Percentiles rank a stretch among this genome's conserved stretches.
Conservation (phyloP, 92 coral and sea anemone species). For the Epizoanthus rinbou region DNA sequence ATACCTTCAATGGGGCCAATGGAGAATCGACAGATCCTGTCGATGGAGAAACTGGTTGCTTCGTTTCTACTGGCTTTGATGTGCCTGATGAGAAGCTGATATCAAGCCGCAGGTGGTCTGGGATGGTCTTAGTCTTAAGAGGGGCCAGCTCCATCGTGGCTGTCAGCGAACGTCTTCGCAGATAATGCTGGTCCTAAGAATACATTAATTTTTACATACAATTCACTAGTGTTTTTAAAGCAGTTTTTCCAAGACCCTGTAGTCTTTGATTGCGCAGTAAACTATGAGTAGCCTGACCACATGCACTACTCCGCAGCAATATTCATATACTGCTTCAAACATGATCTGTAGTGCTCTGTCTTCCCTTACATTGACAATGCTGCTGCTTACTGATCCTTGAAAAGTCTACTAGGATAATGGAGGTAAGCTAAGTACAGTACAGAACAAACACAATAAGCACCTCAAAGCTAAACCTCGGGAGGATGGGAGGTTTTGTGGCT, state of each 20-base stretch:
- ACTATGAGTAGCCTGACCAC: too few relatives aligned
- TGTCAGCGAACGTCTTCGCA: slow-evolving; percentile 54
- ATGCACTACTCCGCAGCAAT: too few relatives aligned
- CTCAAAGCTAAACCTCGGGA: slow-evolving; percentile 87
- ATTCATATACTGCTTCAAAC: too few relatives aligned
- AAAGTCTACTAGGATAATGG: too few relatives aligned
- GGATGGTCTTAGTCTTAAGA: slow-evolving; percentile 75
- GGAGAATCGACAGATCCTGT: slow-evolving; percentile 67
- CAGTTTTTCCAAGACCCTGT: too few relatives aligned
- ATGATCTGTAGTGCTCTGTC: too few relatives aligned
- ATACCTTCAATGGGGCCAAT: slow-evolving; percentile 43
- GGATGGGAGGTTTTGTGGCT: slow-evolving; percentile 57
- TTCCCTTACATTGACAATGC: too few relatives aligned
- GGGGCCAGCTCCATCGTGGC: slow-evolving; percentile 71
- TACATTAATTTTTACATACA: too few relatives aligned
- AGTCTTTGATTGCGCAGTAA: too few relatives aligned
- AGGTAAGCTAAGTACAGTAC: too few relatives aligned
- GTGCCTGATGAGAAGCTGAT: slow-evolving; percentile 61
- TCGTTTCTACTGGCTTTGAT: slow-evolving; percentile 60
- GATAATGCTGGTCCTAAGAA: slow-evolving; percentile 43
- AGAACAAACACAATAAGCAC: slow-evolving; percentile 26
- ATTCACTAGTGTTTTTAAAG: too few relatives aligned
- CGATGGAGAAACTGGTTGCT: slow-evolving; percentile 60
- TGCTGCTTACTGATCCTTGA: too few relatives aligned
- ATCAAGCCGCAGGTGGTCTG: slow-evolving; percentile 77